These are phyloP conservation scores for Ciconia boyciana DNA, from an alignment of 2,113 vertebrate genomes.

Conservation along the genomic window DNA sequence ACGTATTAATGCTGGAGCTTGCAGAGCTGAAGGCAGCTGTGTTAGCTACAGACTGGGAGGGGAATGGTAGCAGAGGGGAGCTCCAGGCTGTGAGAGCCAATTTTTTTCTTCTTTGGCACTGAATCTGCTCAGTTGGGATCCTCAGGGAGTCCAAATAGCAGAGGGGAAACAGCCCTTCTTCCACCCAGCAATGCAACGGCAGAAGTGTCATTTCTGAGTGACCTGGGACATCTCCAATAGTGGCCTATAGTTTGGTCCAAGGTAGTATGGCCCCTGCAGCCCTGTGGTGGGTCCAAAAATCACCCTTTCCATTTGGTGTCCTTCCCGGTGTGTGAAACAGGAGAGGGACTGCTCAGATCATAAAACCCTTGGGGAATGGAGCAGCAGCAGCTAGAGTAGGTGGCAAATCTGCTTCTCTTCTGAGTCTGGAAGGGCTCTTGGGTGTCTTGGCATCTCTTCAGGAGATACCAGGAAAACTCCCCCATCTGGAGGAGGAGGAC, in stretches of 20 bases:
- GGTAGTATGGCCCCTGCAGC: background rate
- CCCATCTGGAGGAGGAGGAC: background rate
- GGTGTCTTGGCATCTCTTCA: conserved; percentile 6
- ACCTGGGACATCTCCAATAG: background rate
- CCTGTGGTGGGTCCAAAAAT: background rate
- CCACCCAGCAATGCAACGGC: background rate
- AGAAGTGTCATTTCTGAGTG: background rate
- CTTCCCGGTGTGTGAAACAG: background rate
- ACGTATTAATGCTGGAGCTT: background rate
- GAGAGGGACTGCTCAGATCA: background rate
- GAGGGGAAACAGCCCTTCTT: background rate
- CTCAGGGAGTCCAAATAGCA: background rate
- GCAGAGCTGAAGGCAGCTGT: background rate
- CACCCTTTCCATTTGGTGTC: background rate
- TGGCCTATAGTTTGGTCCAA: background rate
- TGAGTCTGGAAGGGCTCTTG: background rate
- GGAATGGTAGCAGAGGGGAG: background rate
- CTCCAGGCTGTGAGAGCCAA: background rate
- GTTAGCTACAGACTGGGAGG: too few relatives aligned
- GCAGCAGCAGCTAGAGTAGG: background rate
- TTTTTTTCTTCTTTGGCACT: background rate
- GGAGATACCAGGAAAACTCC: conserved; percentile 28
- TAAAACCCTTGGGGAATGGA: background rate
- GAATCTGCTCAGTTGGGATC: background rate
- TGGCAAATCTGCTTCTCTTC: conserved; percentile 12